phyloP scores from a whole-genome alignment of 2,113 vertebrate species.

The Campylomormyrus numenius region DNA sequence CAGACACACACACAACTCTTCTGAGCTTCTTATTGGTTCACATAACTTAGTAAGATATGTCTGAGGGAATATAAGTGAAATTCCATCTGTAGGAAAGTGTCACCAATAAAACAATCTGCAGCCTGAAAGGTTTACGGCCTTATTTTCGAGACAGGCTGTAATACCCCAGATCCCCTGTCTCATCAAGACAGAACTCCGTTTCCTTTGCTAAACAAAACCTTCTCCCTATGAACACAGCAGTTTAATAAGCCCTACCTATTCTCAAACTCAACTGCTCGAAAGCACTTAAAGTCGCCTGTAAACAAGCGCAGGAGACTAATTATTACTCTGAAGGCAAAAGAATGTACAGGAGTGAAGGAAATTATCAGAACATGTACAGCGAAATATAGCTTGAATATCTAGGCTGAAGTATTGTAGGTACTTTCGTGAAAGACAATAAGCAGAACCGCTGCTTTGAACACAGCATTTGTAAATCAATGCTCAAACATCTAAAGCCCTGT shows the following conservation, averaged over 20 bases:
- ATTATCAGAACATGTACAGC: background rate
- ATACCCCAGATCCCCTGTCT: constrained; percentile 45
- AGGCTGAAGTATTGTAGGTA: background rate
- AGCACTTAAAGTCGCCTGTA: background rate
- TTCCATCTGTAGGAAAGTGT: constrained; percentile 35
- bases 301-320: background rate
- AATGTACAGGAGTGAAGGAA: background rate
- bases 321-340: background rate
- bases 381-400: background rate
- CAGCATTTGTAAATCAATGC: background rate
- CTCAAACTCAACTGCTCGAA: background rate
- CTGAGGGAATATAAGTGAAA: background rate
- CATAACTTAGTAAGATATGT: background rate
- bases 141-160: constrained; percentile 35
- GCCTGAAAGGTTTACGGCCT: constrained; percentile 16
- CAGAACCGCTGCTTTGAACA: background rate
- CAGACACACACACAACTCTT: background rate
- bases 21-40: background rate
- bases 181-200: constrained; percentile 24
- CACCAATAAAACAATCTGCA: constrained; percentile 33
- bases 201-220: constrained; percentile 29
- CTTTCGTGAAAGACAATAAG: background rate
- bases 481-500: background rate
- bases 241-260: background rate
- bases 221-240: background rate